Percentiles rank a stretch among this genome's conserved stretches.
Evolutionary conservation across 2,113 vertebrate genomes (phyloP).

Genomic region (Cisticola juncidis): DNA sequence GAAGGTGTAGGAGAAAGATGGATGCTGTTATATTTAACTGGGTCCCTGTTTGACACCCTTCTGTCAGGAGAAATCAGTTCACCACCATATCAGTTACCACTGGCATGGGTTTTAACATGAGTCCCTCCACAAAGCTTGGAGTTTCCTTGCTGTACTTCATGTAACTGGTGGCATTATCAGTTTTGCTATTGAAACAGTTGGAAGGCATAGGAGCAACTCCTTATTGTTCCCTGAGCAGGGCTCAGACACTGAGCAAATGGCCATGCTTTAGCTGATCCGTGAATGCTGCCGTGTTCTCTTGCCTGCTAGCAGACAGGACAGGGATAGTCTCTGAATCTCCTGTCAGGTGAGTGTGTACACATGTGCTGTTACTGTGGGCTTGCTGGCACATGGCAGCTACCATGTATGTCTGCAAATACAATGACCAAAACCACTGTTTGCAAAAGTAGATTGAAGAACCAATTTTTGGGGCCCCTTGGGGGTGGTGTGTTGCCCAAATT

Average conservation of each 20-base stretch:
- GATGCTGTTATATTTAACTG: not conserved
- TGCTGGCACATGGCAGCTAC: not conserved
- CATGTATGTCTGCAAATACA: not conserved
- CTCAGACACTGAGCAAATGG: not conserved
- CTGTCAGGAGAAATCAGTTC: not conserved
- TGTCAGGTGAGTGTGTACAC: not conserved
- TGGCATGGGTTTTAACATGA: not conserved
- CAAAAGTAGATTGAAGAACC: not conserved
- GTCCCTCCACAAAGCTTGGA: not conserved
- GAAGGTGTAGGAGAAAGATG: not conserved
- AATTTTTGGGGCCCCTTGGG: rapidly evolving
- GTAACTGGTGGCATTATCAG: not conserved
- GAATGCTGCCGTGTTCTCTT: not conserved
- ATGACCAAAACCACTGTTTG: not conserved
- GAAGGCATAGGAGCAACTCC: not conserved
- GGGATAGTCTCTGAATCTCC: not conserved
- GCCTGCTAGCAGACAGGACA: not conserved
- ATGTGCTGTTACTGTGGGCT: not conserved
- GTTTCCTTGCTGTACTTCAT: not conserved
- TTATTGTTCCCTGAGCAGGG: not conserved
- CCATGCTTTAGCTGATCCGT: not conserved
- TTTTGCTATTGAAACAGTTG: not conserved
- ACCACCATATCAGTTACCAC: not conserved
- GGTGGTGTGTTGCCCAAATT: not conserved
- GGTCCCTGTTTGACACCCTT: not conserved